Base-by-base conservation (phyloP, 2,888 invertebrate species). In the Meliscaeva auricollis region DNA sequence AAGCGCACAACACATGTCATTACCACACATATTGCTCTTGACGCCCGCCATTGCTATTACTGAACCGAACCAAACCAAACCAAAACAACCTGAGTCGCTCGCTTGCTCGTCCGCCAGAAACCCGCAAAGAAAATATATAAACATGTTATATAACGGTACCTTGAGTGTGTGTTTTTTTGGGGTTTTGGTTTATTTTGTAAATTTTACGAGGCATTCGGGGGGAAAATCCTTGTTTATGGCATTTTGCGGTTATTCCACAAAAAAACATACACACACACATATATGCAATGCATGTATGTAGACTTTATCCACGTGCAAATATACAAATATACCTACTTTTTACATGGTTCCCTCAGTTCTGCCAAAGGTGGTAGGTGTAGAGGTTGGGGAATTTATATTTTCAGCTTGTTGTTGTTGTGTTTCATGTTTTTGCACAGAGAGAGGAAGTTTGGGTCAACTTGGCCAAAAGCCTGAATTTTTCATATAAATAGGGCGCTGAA, bases 151-250 rank as follows among this genome's bases (percentile, higher is more conserved):
- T 11, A 17, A 35, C 3, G 35, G 17, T 17, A 32, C 30, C 7
- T 32, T 20, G 35, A 56, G 17, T 38, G 44, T 64, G 22, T 69
- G 5, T 3, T 72, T 81, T 72, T 66, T 20, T n/a, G 38, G 17
- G 20, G 20, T 60, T 76, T 80, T 76, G 75, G 72, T 75, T 80
- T 80, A 72, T 76, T 80, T 80, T 85, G 54, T 22, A 66, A 72
- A 73, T 77, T 85, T 76, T 80, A 70, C 72, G 76, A 73, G 76
- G 80, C 76, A 76, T 60, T 85, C 80, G 62, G 62, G 26, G 81
- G 56, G 77, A 80, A 85, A 85, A 85, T 85, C 85, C 85, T 81
- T 81, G 85, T 85, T 85, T 80, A 85, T 85, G 85, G 85, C 81
- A 74, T 77, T 85, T 76, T 85, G 85, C 69, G 85, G 85, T 85